Evolutionary conservation across 30 jellyfish, hydroid and myxozoan species (phyloP), one percentile per base, ranked within the genome.

Genomic region (Aurelia coerulea): DNA sequence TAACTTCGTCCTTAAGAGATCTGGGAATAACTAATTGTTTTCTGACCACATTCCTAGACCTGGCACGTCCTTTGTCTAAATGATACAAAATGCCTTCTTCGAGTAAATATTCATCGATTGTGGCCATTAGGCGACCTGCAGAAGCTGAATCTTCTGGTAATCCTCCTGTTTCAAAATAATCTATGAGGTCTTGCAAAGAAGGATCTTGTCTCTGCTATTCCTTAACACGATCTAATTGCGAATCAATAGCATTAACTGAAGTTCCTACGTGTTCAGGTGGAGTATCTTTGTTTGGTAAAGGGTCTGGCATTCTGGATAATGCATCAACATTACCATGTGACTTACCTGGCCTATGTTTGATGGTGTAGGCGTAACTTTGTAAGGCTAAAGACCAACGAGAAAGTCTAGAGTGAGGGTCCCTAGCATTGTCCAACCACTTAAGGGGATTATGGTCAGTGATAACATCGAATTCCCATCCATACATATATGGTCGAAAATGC

Each of bases 61-160:
- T 87, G 7, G 84, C 81, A 35, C 81, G 46, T 11, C 74, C 81
- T 39, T 58, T 56, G 23, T 50, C 76, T 68, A 85, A 74, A 65
- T 85, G 95, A 53, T 85, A 85, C 70, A 85, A 63, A 35, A 85
- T 35, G 0, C 84, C 95, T n/a, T 74, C 95, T 56, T 74, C 88
- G 29, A 76, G 35, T 23, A 85, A 35, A 66, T 85, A 75, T 63
- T 85, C 84, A 2, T 85, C 88, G 32, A 53, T 69, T 23, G 78
- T 63, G 23, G 95, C 88, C 95, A 85, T 85, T 1, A 85, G 56
- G 53, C 51, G 77, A n/a, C 87, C 58, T 76, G 76, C 87, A 56
- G 49, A 3, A 13, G 17, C 46, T 14, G 74, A 1, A 51, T 32
- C 31, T 31, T 53, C 74, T 2, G 86, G 86, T 15, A 75, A 5